These are phyloP conservation scores for Bathynomus jamesi DNA, from an alignment of 1,140 invertebrate genomes.

Conservation along the genomic window DNA sequence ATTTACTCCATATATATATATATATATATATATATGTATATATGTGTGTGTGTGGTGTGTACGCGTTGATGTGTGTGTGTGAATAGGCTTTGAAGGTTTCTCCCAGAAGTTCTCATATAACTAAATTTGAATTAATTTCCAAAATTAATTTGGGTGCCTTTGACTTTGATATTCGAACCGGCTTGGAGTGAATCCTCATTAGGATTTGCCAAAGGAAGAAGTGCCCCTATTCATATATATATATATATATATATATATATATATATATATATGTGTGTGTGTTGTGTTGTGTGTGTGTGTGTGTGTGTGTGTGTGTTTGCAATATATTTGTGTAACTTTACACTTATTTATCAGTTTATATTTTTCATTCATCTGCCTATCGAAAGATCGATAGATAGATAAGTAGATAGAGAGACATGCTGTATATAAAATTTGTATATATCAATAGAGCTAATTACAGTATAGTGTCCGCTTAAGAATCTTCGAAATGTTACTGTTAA, in stretches of 20 bases:
- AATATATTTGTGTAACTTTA: not conserved
- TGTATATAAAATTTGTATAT: no score
- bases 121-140: not conserved
- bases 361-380: not conserved
- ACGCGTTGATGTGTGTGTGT: no score
- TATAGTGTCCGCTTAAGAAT: not conserved
- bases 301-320: not conserved
- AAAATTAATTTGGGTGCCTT: not conserved
- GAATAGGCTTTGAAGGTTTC: no score
- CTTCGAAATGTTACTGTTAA: not conserved
- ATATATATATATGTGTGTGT: constrained; percentile 5
- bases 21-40: no score
- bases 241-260: constrained; percentile 10
- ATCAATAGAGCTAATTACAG: no score
- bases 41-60: no score
- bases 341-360: not conserved
- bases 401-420: no score
- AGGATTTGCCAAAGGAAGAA: not conserved
- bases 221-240: not conserved
- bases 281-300: not conserved
- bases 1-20: no score
- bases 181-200: not conserved
- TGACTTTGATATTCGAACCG: not conserved
- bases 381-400: no score
- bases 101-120: no score